Evolutionary conservation across 2,797 vertebrate species (phyloP), one percentile per base, ranked within the genome.

Genomic region (Chelidonichthys spinosus): DNA sequence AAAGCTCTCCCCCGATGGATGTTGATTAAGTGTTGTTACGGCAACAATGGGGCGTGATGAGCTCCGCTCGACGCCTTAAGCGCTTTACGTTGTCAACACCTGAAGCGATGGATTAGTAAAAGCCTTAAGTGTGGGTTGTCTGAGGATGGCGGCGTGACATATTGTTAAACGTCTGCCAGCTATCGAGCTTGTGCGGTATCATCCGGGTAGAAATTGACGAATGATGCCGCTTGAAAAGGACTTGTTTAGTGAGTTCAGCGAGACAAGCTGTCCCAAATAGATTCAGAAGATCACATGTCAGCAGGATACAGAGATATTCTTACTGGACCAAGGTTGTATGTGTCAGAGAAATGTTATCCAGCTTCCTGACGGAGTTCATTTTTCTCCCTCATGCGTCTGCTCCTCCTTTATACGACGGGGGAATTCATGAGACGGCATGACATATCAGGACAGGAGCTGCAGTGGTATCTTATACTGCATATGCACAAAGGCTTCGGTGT

Each of bases 291-390:
- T 96, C 94, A 88, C 91, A 90, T 95, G 91, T 95, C 94, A 88
- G 88, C 94, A 94, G 93, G 93, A 95, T 93, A 93, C 91, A 87
- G 91, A 91, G 91, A 95, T 94, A 91, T 92, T 93, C 93, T 94
- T 92, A 90, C 93, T 89, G 90, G 86, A 92, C 87, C 87, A 94
- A 94, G 90, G 93, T 95, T 94, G 93, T 90, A 90, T 90, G 91
- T 92, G 94, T 94, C 94, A 93, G 92, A 93, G 95, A 95, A 94
- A 95, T 92, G 87, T 85, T 93, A 95, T 94, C 91, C 92, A 93
- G 90, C 94, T 89, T 94, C 92, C 93, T 94, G 93, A 92, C 87
- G 85, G 92, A 92, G 93, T 94, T 95, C 91, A 89, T 93, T 93
- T 94, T 94, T 94, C 92, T 93, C 87, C 86, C 84, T 81, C 44